Conservation (phyloP, 2,888 invertebrate genomes). For the Labia minor region DNA sequence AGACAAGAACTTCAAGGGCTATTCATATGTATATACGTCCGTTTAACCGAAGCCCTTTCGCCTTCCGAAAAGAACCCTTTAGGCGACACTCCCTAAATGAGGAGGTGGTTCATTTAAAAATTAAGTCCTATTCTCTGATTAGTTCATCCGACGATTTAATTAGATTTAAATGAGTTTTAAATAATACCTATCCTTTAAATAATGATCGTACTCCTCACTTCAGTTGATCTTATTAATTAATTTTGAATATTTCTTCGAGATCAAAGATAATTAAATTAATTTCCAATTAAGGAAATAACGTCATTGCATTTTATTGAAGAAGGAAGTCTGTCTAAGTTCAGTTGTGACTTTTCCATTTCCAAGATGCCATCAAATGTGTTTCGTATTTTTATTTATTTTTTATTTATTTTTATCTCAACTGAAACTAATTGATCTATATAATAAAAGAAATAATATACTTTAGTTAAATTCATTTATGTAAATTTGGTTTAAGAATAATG, state of each 20-base stretch:
- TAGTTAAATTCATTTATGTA: background rate
- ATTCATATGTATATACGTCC: too few relatives aligned
- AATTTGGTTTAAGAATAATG: background rate
- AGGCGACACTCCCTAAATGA: slow-evolving; percentile 3
- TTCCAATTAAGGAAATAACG: too few relatives aligned
- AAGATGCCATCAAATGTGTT: too few relatives aligned
- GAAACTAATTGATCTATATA: background rate
- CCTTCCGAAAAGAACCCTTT: background rate
- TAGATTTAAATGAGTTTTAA: slow-evolving; percentile 13
- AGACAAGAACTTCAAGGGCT: background rate
- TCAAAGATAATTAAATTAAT: too few relatives aligned
- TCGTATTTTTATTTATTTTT: too few relatives aligned
- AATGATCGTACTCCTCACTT: background rate
- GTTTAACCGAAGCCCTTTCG: too few relatives aligned
- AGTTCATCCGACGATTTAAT: background rate
- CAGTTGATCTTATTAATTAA: slow-evolving; percentile 1
- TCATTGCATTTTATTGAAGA: too few relatives aligned
- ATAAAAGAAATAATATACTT: background rate
- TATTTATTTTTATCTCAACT: background rate
- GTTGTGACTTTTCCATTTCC: too few relatives aligned
- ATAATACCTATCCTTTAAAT: background rate
- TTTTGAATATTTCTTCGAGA: background rate
- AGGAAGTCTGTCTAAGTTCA: too few relatives aligned
- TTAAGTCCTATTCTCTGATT: background rate
- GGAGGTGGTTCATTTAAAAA: background rate